These are phyloP conservation scores for Drosophila mettleri DNA, from an alignment of 2,888 invertebrate species.

Conservation along the genomic window DNA sequence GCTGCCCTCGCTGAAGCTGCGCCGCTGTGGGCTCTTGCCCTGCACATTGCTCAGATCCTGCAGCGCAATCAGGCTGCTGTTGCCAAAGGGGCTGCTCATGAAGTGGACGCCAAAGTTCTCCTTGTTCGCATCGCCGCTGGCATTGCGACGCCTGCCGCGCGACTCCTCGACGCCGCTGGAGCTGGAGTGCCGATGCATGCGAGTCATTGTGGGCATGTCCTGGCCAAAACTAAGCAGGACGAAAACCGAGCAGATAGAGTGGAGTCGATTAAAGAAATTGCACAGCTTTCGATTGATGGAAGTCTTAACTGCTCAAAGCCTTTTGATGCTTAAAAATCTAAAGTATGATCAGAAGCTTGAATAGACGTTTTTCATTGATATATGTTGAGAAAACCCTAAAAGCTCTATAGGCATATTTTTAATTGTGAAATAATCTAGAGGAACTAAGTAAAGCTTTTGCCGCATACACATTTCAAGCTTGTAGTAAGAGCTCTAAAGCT, in stretches of 20 bases:
- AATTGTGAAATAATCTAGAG: not conserved
- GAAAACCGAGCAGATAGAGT: not conserved
- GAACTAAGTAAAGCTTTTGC: not conserved
- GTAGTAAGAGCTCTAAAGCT: no score
- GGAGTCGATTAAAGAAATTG: not conserved
- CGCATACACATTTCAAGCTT: no score
- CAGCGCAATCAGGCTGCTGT: conserved; percentile 79
- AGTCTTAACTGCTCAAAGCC: not conserved
- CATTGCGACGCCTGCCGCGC: conserved; percentile 59
- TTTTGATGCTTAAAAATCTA: no score
- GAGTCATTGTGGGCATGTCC: conserved; percentile 83
- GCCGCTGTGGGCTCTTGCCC: conserved; percentile 80
- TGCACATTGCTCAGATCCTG: conserved; percentile 83
- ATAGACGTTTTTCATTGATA: not conserved
- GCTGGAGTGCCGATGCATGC: conserved; percentile 82
- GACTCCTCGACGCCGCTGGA: conserved; percentile 72
- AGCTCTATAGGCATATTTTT: not conserved
- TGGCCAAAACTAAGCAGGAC: conserved; percentile 13
- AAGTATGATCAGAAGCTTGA: not conserved
- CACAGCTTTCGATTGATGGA: not conserved
- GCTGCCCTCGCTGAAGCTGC: conserved; percentile 70
- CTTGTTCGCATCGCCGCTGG: conserved; percentile 80
- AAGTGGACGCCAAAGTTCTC: conserved; percentile 83
- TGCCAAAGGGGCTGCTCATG: conserved; percentile 80
- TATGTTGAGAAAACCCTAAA: not conserved